Base-by-base conservation (phyloP, 2,888 invertebrate species). In the Polyommatus icarus region DNA sequence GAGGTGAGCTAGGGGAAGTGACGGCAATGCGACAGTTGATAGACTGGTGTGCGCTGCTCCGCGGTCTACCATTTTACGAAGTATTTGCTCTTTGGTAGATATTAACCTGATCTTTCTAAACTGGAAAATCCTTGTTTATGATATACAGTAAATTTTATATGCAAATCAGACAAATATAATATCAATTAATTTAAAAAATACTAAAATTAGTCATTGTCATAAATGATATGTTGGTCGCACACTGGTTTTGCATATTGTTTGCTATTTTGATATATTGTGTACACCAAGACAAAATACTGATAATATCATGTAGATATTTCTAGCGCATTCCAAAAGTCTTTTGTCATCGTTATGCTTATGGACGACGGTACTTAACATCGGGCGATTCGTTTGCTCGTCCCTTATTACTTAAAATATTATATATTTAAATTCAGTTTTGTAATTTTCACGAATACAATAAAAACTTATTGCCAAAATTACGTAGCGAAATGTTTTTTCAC, bases 31-130 rank as follows among this genome's bases (percentile, higher is more conserved):
- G 46, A 46, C 10, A 46, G 46, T 10, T 10, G 0, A 96, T 96
- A 85, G 94, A 96, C 32, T 94, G 97, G 81, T 95, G 97, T 71
- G 96, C 96, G 84, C 92, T 96, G 81, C 87, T 98, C n/a, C 92
- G 96, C 80, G 95, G 96, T 0, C 88, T 96, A 84, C 87, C 94
- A 0, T 6, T 6, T 0, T 15, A 6, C 24, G 61, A 24, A 20
- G 10, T 24, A 24, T 24, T 10, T 24, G 24, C 61, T 61, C 3
- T 0, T 61, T 59, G 7, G 6, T 59, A 29, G 24, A 3, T 10
- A 59, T 24, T 15, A 29, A 20, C 8, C 67, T 67, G 29, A 67
- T 29, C 1, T 67, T 29, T 29, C 29, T 15, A 6, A 29, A 67
- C 5, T 1, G 32, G 18, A 67, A 67, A 15, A 67, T 29, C 29